phyloP scores from a whole-genome alignment of 2,113 vertebrate species.

The Peromyscus maniculatus region DNA sequence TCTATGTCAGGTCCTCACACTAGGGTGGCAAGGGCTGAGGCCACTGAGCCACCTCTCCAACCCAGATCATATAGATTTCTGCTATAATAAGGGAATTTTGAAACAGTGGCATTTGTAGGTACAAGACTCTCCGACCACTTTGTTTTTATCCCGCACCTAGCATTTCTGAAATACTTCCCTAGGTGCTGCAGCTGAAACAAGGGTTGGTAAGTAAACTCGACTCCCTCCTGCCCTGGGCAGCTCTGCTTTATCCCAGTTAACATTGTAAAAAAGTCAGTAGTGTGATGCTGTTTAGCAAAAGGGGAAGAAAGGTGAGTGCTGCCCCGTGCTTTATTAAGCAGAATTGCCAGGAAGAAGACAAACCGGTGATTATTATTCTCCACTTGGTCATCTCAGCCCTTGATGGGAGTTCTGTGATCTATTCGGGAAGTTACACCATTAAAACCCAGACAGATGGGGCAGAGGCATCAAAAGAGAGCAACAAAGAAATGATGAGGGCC shows the following conservation, averaged over 20 bases:
- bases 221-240: background rate
- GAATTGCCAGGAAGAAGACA: slow-evolving; percentile 65
- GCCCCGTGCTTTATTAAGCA: slow-evolving; percentile 52
- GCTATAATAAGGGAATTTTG: background rate
- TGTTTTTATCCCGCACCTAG: background rate
- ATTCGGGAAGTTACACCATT: slow-evolving; percentile 37
- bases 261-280: background rate
- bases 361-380: slow-evolving; percentile 56
- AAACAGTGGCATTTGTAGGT: background rate
- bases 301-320: background rate
- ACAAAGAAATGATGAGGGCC: slow-evolving; percentile 65
- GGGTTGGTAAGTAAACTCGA: background rate
- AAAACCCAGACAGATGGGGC: slow-evolving; percentile 59
- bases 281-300: background rate
- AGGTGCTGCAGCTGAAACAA: background rate
- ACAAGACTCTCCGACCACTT: background rate
- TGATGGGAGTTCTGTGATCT: background rate
- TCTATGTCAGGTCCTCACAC: background rate
- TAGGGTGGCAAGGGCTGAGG: background rate
- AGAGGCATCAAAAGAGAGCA: slow-evolving; percentile 74
- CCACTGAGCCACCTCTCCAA: no score
- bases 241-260: background rate
- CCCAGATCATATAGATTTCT: background rate
- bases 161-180: background rate
- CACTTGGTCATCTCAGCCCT: slow-evolving; percentile 1